These are phyloP conservation scores for Drosophila paulistorum DNA, from an alignment of 1,140 invertebrate genomes.

Conservation along the genomic window DNA sequence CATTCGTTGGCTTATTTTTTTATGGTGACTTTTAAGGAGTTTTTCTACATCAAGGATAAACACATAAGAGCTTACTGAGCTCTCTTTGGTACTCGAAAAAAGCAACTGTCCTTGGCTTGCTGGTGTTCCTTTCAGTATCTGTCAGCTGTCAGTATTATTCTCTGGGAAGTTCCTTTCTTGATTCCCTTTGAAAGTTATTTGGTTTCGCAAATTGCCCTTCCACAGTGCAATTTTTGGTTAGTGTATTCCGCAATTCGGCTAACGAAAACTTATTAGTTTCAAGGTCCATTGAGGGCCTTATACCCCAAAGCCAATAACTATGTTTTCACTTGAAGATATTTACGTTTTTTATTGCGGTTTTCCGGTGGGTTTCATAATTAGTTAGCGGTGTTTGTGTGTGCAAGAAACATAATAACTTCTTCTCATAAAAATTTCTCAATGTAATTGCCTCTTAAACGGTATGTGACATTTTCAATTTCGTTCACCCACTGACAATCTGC, in stretches of 20 bases:
- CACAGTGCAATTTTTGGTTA: too few relatives aligned
- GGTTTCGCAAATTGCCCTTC: too few relatives aligned
- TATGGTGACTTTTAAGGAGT: too few relatives aligned
- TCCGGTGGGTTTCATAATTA: not conserved
- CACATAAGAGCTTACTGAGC: too few relatives aligned
- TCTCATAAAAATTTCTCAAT: not conserved
- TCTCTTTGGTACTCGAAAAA: too few relatives aligned
- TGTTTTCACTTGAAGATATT: not conserved
- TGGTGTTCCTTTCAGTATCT: too few relatives aligned
- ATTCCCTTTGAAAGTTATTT: too few relatives aligned
- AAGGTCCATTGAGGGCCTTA: not conserved
- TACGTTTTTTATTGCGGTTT: not conserved
- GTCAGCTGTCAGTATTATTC: too few relatives aligned
- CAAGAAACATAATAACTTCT: not conserved
- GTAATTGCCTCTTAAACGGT: conserved; percentile 7
- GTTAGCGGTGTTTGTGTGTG: not conserved
- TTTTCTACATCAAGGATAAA: too few relatives aligned
- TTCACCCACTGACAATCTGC: not conserved
- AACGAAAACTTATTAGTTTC: not conserved
- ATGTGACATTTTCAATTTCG: conserved; percentile 4
- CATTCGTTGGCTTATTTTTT: not conserved
- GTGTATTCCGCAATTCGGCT: not conserved
- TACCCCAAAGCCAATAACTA: not conserved
- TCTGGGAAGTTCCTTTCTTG: too few relatives aligned
- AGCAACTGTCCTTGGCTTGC: too few relatives aligned